These are phyloP conservation scores for Xanthorhoe spadicearia DNA, from an alignment of 2,888 invertebrate species.

Conservation along the genomic window DNA sequence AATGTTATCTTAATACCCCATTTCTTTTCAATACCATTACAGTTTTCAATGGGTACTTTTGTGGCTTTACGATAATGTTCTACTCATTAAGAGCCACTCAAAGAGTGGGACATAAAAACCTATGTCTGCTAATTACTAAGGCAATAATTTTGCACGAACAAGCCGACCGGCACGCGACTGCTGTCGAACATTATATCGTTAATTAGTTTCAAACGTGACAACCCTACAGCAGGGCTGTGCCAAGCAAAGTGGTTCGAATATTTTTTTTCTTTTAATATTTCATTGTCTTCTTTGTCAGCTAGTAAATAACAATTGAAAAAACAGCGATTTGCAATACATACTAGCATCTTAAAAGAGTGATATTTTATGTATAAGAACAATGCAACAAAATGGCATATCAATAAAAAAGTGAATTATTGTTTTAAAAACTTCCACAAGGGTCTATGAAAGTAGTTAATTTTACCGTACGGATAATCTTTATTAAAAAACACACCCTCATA, in stretches of 20 bases:
- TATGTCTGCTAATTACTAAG: constrained; percentile 56
- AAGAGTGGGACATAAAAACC: constrained; percentile 54
- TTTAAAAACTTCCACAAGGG: background rate
- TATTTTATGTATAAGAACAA: no score
- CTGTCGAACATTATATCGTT: constrained; percentile 47
- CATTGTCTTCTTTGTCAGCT: background rate
- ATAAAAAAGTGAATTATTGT: background rate
- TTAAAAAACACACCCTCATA: constrained; percentile 22
- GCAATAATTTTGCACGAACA: constrained; percentile 46
- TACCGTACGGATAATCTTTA: constrained; percentile 32
- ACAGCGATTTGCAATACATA: background rate
- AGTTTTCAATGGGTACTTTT: constrained; percentile 28
- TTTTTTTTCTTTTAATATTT: background rate
- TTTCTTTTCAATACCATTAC: constrained; percentile 34
- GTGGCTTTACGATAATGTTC: constrained; percentile 37
- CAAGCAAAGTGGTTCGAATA: background rate
- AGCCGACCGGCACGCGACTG: constrained; percentile 43
- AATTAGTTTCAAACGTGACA: constrained; percentile 43
- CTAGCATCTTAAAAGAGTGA: background rate
- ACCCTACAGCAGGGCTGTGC: constrained; percentile 32
- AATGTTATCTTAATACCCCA: constrained; percentile 14
- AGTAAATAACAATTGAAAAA: background rate
- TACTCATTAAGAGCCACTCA: constrained; percentile 50
- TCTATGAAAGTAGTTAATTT: background rate
- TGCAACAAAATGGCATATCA: background rate